Evolutionary conservation across 2,113 vertebrate species (phyloP).

Genomic region (Campylomormyrus tamandua): DNA sequence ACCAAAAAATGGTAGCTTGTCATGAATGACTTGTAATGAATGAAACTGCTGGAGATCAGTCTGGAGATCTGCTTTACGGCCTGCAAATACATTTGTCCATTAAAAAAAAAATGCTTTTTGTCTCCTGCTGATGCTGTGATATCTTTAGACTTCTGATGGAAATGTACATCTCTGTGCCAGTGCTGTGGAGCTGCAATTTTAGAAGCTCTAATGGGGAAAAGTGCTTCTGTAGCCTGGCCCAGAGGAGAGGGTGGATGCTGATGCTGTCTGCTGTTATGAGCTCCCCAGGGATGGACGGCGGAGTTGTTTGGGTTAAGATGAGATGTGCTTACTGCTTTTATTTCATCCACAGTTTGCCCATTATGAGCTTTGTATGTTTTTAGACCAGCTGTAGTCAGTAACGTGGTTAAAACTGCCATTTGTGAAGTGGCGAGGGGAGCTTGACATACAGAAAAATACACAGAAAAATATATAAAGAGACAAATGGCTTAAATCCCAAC

Average conservation of each 20-base stretch:
- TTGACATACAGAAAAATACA: neutral
- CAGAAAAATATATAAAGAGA: neutral
- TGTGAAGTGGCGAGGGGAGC: neutral
- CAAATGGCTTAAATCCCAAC: neutral
- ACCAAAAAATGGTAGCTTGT: slow-evolving; percentile 9
- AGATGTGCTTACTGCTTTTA: neutral
- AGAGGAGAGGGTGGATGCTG: neutral
- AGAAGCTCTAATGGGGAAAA: slow-evolving; percentile 6
- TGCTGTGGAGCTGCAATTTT: slow-evolving; percentile 20
- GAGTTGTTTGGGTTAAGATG: neutral
- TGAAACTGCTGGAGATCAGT: neutral
- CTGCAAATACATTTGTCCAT: neutral
- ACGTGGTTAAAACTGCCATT: neutral
- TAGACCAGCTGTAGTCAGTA: neutral
- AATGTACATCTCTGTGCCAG: slow-evolving; percentile 29
- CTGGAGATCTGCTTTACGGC: neutral
- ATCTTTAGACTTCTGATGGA: slow-evolving; percentile 34
- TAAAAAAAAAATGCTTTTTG: neutral
- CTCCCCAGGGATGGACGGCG: neutral
- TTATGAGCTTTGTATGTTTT: neutral
- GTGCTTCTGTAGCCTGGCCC: neutral
- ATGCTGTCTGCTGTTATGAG: neutral
- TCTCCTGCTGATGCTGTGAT: slow-evolving; percentile 24
- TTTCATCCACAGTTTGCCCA: neutral
- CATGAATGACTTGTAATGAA: neutral